Base-by-base conservation (phyloP, 2,113 vertebrate genomes). In the Gasterosteus aculeatus region DNA sequence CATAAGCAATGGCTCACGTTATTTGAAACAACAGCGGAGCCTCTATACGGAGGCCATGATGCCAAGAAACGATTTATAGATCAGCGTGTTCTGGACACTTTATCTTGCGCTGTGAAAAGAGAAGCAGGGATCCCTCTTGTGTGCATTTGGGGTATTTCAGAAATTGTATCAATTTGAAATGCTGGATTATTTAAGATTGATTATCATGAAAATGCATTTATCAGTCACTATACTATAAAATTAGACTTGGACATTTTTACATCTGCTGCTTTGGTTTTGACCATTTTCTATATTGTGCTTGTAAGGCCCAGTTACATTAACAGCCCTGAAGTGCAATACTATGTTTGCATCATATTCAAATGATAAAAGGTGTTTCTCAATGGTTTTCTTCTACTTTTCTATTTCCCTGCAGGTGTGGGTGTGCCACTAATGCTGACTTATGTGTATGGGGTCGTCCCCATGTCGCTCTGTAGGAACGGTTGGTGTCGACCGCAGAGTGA, bases 381-480 rank as follows among this genome's bases (percentile, higher is more conserved):
- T 9, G 5, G 2, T 22, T 39, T 80, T 53, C 33, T 78, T 3
- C n/a, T 41, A 4, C n/a, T 0, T 49, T 0, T 49, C 0, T 82
- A 18, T 71, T 7, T 59, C 73, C 15, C 57, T 80, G 0, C 91
- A 96, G 96, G 95, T 65, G 92, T 96, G 0, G 95, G 95, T 0
- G 95, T 97, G 72, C 96, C 96, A 18, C 89, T 96, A 75, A 91
- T 95, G 95, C 92, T 96, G 91, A 94, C 95, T 0, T 96, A 96
- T 0, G 91, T 96, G 73, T 97, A 95, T 0, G 95, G 95, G 19
- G 95, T 95, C 1, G 95, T 96, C 59, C 92, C 95, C 72, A 94
- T 96, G 93, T 96, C 95, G 0, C 92, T 96, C 74, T 97, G 95
- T 82, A 92, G 94, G 63, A 94, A 93, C 19, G 93, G 94, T 51